These are phyloP conservation scores for Salmo trutta DNA, from an alignment of 2,797 vertebrate genomes.

Conservation along the genomic window DNA sequence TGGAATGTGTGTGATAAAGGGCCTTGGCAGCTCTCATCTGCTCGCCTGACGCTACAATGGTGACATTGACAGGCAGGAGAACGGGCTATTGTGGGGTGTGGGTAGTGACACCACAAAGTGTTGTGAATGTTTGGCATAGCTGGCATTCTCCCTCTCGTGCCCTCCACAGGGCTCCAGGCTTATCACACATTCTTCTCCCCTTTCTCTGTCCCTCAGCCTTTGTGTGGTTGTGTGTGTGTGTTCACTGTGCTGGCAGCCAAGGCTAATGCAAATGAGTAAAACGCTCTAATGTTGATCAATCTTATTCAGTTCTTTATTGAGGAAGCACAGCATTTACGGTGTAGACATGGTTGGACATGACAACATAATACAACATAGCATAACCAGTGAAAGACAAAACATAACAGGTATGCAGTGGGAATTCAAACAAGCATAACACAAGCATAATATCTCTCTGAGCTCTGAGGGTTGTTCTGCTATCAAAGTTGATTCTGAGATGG, in stretches of 20 bases:
- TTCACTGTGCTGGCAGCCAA: neutral
- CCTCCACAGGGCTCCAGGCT: slow-evolving; percentile 76
- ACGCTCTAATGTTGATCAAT: too few species aligned
- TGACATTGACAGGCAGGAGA: slow-evolving; percentile 94
- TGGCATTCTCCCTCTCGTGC: slow-evolving; percentile 86
- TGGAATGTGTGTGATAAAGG: slow-evolving; percentile 95
- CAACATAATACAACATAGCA: too few species aligned
- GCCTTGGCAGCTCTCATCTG: slow-evolving; percentile 84
- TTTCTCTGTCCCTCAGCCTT: slow-evolving; percentile 71
- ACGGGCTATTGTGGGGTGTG: slow-evolving; percentile 87
- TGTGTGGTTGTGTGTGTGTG: slow-evolving; percentile 13
- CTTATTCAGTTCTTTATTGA: too few species aligned
- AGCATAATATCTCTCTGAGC: too few species aligned
- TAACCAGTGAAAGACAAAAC: too few species aligned
- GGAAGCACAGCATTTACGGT: slow-evolving; percentile 45
- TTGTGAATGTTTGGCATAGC: slow-evolving; percentile 94
- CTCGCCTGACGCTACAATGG: slow-evolving; percentile 86
- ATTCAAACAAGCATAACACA: too few species aligned
- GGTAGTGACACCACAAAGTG: slow-evolving; percentile 89
- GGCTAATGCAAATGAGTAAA: too few species aligned
- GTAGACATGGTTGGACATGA: too few species aligned
- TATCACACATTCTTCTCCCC: slow-evolving; percentile 80
- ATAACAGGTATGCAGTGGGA: too few species aligned
- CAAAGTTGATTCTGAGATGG: too few species aligned
- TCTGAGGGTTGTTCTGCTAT: too few species aligned